Evolutionary conservation across 1,140 invertebrate species (phyloP), one percentile per base, ranked within the genome.

Genomic region (Cecropterus lyciades): DNA sequence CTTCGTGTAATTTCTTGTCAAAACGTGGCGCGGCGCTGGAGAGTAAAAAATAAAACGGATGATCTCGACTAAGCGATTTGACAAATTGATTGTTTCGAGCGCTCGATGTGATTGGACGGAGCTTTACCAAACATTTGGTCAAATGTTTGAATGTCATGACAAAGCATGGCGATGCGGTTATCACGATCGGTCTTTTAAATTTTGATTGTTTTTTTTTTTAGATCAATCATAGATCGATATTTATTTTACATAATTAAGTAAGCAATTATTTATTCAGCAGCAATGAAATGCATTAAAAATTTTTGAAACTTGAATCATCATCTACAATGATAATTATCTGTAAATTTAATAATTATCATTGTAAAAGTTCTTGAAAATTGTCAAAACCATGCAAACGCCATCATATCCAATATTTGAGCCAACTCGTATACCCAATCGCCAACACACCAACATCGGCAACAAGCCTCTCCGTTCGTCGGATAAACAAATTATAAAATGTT

Each of bases 401-500:
- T 33, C 9, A 1, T 1, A 33, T 8, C 56, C 62, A 69, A 71
- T 48, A 60, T 74, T 72, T 16, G 70, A 40, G 5, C 65, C 49
- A 52, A 48, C 8, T n/a, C n/a, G 9, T 33, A 43, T 33, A 17
- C 55, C 43, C 64, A 67, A 24, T 45, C 16, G n/a, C 63, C 69
- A 74, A 72, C 52, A 63, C 43, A 52, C 67, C 52, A 72, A 64
- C 64, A 64, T 67, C 20, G 51, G 40, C 57, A 59, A 71, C 51
- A 14, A 66, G 65, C 27, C 59, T 65, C 51, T 56, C 62, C 17
- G 43, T 65, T 66, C 40, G 67, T 59, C 57, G 70, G 64, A 82
- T 77, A 80, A 82, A 85, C 78, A 82, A 86, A 88, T 86, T 85
- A 84, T 84, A 85, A 86, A 88, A 88, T 87, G 84, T 89, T 89